Conservation (phyloP, 2,113 vertebrate species). For the Rhizomys pruinosus region DNA sequence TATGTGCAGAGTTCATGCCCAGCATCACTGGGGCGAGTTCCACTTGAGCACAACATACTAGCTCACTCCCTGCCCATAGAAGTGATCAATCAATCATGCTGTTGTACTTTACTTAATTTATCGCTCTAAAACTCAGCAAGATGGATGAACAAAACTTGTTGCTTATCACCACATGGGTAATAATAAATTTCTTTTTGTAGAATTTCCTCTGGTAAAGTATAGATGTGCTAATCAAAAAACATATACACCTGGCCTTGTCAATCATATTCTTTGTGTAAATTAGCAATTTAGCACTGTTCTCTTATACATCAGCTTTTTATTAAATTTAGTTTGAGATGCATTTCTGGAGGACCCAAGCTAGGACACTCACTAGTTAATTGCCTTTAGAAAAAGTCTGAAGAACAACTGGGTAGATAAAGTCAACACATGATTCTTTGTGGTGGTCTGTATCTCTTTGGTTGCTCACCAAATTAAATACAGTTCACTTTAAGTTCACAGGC, state of each 20-base stretch:
- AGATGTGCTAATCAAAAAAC: neutral
- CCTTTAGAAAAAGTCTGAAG: neutral
- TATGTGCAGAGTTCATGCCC: neutral
- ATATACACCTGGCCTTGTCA: neutral
- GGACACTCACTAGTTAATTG: neutral
- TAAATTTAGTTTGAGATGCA: neutral
- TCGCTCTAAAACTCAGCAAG: neutral
- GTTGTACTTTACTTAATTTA: neutral
- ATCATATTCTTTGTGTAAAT: neutral
- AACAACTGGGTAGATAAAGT: neutral
- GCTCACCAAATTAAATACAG: slow-evolving; percentile 30
- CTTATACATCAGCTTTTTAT: neutral
- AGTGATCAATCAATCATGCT: too few relatives aligned
- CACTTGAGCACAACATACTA: neutral
- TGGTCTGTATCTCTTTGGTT: neutral
- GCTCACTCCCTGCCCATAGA: neutral
- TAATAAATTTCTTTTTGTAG: slow-evolving; percentile 9
- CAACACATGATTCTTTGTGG: neutral
- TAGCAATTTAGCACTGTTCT: neutral
- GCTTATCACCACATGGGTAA: neutral
- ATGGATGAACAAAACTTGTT: neutral
- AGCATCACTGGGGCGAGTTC: neutral
- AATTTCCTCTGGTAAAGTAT: neutral
- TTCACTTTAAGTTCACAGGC: slow-evolving; percentile 64
- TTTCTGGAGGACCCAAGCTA: neutral